These are phyloP conservation scores for Petromus typicus DNA, from an alignment of 2,113 vertebrate genomes.

Conservation along the genomic window DNA sequence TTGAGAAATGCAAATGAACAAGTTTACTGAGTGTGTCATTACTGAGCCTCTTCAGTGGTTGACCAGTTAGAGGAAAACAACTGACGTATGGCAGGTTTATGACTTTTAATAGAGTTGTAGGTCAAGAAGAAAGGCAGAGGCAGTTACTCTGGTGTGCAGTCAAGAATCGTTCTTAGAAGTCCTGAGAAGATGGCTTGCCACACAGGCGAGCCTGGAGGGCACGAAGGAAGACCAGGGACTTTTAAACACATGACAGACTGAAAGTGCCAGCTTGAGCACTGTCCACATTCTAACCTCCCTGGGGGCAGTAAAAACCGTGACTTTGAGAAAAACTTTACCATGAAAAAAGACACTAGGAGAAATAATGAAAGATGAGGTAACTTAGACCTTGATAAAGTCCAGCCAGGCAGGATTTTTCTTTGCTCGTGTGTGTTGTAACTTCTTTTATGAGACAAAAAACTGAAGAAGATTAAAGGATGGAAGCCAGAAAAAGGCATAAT, in stretches of 20 bases:
- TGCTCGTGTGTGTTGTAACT: constrained; percentile 3
- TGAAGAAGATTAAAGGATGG: constrained; percentile 43
- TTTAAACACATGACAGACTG: not conserved
- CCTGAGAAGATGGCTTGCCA: not conserved
- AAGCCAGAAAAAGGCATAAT: constrained; percentile 53
- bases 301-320: constrained; percentile 28
- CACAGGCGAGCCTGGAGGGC: not conserved
- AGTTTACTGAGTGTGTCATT: constrained; percentile 30
- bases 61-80: constrained; percentile 8
- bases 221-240: not conserved
- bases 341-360: constrained; percentile 17
- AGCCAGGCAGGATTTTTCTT: constrained; percentile 9
- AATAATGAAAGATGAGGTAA: constrained; percentile 57
- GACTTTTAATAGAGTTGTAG: constrained; percentile 47
- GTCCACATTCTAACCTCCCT: not conserved
- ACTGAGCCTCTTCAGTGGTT: not conserved
- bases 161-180: not conserved
- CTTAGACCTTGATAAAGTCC: constrained; percentile 45
- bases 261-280: not conserved
- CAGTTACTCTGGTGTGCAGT: too few species aligned
- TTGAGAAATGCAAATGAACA: constrained; percentile 24
- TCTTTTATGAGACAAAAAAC: constrained; percentile 49
- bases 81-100: not conserved
- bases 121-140: constrained; percentile 21
- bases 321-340: constrained; percentile 3